Evolutionary conservation across 1,140 invertebrate species (phyloP), one percentile per base, ranked within the genome.

Genomic region (Doryteuthis pealeii): DNA sequence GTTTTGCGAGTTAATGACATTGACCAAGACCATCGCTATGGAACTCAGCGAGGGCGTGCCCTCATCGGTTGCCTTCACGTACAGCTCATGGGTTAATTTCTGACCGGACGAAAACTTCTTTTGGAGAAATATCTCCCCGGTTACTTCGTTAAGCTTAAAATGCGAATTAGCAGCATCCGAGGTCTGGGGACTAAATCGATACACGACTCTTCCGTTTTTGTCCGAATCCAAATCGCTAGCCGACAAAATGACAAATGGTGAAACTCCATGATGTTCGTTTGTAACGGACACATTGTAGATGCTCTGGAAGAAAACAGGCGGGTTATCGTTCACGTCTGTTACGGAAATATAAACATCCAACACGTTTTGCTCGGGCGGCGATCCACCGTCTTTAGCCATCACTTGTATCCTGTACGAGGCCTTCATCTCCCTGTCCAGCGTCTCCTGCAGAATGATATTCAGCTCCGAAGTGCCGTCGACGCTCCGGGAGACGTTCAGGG

Each of bases 1-100:
- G 90, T 98, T 95, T 87, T 98, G 97, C 76, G 85, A 86, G 86
- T 98, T 96, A 40, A 97, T 89, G 22, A 98, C 89, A 88, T 95
- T 97, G 0, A 98, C 94, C 3, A 95, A 97, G 0, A 98, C 94
- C 88, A 97, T 98, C 30, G 96, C 96, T 54, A 96, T 90, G 5
- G 95, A 96, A 84, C 96, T 94, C 86, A 97, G 94, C 15, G 76
- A 70, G 22, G 70, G 72, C 8, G 28, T 15, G 10, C 74, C 77
- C 33, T 54, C 45, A 54, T 78, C 77, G 18, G 69, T 70, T 8
- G 77, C 77, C 69, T 76, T 74, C 15, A 78, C 72, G 31, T 73
- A 76, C 18, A 78, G 33, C 45, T 73, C 62, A 43, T 75, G 73
- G 28, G 74, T 62, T 14, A 70, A 66, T 15, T 35, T 66, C n/a